Evolutionary conservation across 2,797 vertebrate species (phyloP).

Genomic region (Cyprinodon diabolis): DNA sequence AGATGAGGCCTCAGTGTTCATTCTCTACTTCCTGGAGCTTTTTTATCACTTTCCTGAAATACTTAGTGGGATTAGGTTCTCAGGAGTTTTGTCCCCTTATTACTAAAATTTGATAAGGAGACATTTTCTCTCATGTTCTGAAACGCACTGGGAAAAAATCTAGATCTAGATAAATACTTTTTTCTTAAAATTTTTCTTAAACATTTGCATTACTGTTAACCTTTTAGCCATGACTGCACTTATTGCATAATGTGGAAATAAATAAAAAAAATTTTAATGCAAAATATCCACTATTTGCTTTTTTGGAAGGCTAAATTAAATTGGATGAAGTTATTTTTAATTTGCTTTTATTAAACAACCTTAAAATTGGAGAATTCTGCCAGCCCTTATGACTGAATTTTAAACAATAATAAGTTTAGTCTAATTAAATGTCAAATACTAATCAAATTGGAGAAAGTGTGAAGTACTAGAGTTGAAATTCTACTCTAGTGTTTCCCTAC

Average conservation of each 20-base stretch:
- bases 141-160: too few relatives aligned
- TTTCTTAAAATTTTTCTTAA: too few relatives aligned
- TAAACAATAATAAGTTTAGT: background rate
- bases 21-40: background rate
- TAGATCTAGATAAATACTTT: too few relatives aligned
- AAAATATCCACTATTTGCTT: background rate
- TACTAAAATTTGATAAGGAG: background rate
- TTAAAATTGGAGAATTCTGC: background rate
- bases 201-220: background rate
- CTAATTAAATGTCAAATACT: background rate
- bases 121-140: background rate
- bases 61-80: background rate
- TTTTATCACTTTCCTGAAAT: too few relatives aligned
- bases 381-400: background rate
- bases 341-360: background rate
- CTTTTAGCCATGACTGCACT: background rate
- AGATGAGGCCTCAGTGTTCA: background rate
- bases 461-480: background rate
- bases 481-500: background rate
- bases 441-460: background rate
- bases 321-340: background rate
- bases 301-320: background rate
- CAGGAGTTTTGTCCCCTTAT: background rate
- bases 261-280: background rate
- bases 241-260: background rate